Evolutionary conservation across 2,113 vertebrate species (phyloP).

Genomic region (Istiophorus platypterus): DNA sequence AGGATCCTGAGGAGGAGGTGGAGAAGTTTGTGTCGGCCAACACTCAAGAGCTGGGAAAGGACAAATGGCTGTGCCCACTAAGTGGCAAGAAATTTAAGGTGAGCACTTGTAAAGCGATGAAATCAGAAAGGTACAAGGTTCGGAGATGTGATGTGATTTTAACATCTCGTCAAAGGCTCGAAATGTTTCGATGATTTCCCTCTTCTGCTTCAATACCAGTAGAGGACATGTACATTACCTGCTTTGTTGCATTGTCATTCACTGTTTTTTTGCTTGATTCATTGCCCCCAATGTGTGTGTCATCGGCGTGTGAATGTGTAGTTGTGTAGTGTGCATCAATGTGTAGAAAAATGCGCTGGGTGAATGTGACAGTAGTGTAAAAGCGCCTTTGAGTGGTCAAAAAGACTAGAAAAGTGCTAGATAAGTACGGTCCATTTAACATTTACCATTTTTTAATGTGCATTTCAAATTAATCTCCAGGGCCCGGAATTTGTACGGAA

Average conservation of each 20-base stretch:
- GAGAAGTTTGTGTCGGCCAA: slow-evolving; percentile 95
- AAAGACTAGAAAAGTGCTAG: too few species aligned
- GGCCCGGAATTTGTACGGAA: slow-evolving; percentile 95
- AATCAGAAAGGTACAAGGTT: background rate
- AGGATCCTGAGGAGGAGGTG: slow-evolving; percentile 92
- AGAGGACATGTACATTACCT: background rate
- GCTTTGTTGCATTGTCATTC: background rate
- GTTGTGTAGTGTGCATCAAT: too few species aligned
- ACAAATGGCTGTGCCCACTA: slow-evolving; percentile 96
- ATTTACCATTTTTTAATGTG: too few species aligned
- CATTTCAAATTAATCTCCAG: slow-evolving; percentile 71
- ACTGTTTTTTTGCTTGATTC: background rate
- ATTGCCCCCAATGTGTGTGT: too few species aligned
- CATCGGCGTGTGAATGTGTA: too few species aligned
- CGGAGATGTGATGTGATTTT: background rate
- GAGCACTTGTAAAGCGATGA: background rate
- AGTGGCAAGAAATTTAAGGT: slow-evolving; percentile 98
- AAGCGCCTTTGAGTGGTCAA: too few species aligned
- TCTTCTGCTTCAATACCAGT: background rate
- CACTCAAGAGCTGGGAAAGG: slow-evolving; percentile 95
- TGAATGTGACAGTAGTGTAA: too few species aligned
- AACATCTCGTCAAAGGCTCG: background rate
- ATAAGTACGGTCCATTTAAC: too few species aligned
- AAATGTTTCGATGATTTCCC: background rate
- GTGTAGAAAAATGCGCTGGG: too few species aligned